Evolutionary conservation across 2,797 vertebrate species (phyloP).

Genomic region (Typhlichthys eigenmanni): DNA sequence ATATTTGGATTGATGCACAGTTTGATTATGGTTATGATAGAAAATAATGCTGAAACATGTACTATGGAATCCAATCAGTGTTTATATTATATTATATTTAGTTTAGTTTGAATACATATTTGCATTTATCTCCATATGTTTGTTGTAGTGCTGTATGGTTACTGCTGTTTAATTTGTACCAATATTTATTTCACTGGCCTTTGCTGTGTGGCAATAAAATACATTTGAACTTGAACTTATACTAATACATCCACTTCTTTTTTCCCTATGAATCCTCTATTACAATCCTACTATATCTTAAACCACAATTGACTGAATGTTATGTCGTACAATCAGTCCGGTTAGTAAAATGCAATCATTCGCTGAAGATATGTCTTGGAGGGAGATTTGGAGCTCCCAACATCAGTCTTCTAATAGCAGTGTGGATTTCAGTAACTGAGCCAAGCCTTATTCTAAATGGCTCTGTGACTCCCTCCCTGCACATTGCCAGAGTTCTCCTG

Average conservation of each 20-base stretch:
- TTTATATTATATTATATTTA: too few relatives aligned
- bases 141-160: too few relatives aligned
- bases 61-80: too few relatives aligned
- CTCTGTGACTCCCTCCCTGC: conserved; percentile 66
- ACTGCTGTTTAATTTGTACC: too few relatives aligned
- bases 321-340: conserved; percentile 45
- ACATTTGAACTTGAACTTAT: too few relatives aligned
- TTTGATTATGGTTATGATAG: neutral
- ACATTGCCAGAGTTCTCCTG: conserved; percentile 64
- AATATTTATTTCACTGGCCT: too few relatives aligned
- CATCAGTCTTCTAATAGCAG: conserved; percentile 61
- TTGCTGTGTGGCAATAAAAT: too few relatives aligned
- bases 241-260: too few relatives aligned
- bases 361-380: conserved; percentile 61
- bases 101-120: too few relatives aligned
- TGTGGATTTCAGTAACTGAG: conserved; percentile 67
- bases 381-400: conserved; percentile 51
- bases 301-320: conserved; percentile 62
- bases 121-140: too few relatives aligned
- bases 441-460: conserved; percentile 70
- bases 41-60: conserved; percentile 25
- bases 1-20: neutral
- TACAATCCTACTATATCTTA: conserved; percentile 16
- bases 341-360: conserved; percentile 60
- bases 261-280: too few relatives aligned